Base-by-base conservation (phyloP, 2,888 invertebrate genomes). In the Tanytarsus gracilentus region DNA sequence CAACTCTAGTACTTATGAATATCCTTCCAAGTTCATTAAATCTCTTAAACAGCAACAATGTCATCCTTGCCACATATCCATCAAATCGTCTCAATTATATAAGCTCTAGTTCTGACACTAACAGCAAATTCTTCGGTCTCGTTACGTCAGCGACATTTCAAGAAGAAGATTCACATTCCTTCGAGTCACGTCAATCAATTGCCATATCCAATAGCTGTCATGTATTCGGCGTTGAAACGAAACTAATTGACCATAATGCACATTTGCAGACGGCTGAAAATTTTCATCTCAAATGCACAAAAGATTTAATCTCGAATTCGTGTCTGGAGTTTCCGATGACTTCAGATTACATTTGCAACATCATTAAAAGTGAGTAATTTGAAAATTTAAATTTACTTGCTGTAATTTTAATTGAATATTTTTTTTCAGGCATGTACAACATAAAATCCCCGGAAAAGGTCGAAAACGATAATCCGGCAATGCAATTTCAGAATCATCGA, bases 301-400 rank as follows among this genome's bases (percentile, higher is more conserved):
- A 81, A 66, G 88, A 88, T 67, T 82, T 85, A 0, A 83, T 88
- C 3, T 81, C 86, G 0, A 87, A 86, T 65, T 75, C 82, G 64
- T 95, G 95, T 69, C 76, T 88, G 61, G 94, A 96, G 71, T 97
- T 96, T 70, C 95, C 96, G 0, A 84, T 84, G 16, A 89, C 88
- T 63, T 89, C 94, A 0, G 80, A 85, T 63, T 85, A 85, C 64
- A 83, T 86, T 5, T 84, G 85, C 0, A 85, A 83, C 64, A 76
- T 86, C 5, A 81, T 86, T 48, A 77, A 83, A 67, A 85, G 83
- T 63, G n/a, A n/a, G n/a, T n/a, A n/a, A n/a, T n/a, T n/a, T n/a
- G n/a, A n/a, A n/a, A n/a, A n/a, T n/a, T n/a, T n/a, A n/a, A n/a
- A n/a, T n/a, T n/a, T n/a, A n/a, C n/a, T n/a, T n/a, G n/a, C n/a